phyloP scores from a whole-genome alignment of 2,888 invertebrate genomes.

The Anoplius nigerrimus region DNA sequence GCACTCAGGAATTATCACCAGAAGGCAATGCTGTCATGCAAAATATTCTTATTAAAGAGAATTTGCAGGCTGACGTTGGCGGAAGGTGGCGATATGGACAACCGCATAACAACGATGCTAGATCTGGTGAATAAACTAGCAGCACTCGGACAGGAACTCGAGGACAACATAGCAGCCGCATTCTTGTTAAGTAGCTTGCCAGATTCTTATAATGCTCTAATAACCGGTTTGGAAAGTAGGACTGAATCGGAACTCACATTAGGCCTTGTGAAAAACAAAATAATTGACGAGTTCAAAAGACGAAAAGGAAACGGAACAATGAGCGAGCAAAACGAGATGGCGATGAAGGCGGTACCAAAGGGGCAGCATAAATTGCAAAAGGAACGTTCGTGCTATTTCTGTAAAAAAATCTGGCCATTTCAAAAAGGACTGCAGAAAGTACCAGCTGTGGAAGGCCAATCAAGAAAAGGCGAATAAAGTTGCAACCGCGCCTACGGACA shows the following conservation, averaged over 20 bases:
- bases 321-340: neutral
- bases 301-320: conserved; percentile 10
- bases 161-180: conserved; percentile 42
- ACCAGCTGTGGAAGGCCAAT: neutral
- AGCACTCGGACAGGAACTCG: conserved; percentile 42
- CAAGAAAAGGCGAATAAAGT: conserved; percentile 4
- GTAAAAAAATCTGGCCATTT: no score
- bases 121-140: conserved; percentile 37
- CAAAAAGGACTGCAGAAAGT: conserved; percentile 2
- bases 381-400: neutral
- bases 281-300: conserved; percentile 51
- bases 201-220: conserved; percentile 50
- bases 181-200: conserved; percentile 52
- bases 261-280: conserved; percentile 42
- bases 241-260: conserved; percentile 44
- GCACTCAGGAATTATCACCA: no score
- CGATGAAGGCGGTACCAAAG: neutral
- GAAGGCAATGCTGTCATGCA: no score
- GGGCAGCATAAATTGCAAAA: neutral
- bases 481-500: neutral
- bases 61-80: no score
- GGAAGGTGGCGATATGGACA: conserved; percentile 45
- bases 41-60: no score
- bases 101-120: conserved; percentile 45
- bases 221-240: conserved; percentile 49